These are phyloP conservation scores for Stigmatopora nigra DNA, from an alignment of 2,113 vertebrate genomes.

Conservation along the genomic window DNA sequence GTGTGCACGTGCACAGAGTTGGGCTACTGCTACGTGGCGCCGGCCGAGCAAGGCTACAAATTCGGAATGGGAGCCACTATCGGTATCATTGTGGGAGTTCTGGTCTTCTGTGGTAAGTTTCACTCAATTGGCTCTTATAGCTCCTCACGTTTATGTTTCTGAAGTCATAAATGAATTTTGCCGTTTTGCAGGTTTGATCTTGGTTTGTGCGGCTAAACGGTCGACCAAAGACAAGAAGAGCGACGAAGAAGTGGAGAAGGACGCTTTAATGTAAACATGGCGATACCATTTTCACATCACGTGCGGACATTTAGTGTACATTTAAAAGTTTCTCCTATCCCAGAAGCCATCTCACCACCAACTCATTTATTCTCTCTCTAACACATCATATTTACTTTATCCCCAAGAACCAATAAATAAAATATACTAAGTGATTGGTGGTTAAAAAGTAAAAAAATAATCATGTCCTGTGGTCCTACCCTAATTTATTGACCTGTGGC, in stretches of 20 bases:
- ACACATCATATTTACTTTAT: conserved; percentile 29
- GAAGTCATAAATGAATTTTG: background rate
- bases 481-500: conserved; percentile 20
- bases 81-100: conserved; percentile 57
- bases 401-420: background rate
- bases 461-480: conserved; percentile 5
- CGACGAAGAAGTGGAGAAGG: conserved; percentile 29
- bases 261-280: conserved; percentile 52
- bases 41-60: conserved; percentile 3
- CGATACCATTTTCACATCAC: background rate
- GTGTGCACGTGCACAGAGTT: conserved; percentile 73
- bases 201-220: conserved; percentile 50
- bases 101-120: conserved; percentile 64
- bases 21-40: conserved; percentile 65
- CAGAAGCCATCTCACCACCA: background rate
- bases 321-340: background rate
- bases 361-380: background rate
- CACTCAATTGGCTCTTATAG: background rate
- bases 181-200: conserved; percentile 46
- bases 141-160: background rate
- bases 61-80: conserved; percentile 45
- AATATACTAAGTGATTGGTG: conserved; percentile 15
- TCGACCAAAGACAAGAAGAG: conserved; percentile 38
- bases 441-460: background rate
- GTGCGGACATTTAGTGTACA: background rate